phyloP scores from a whole-genome alignment of 2,113 vertebrate species.

The Podiceps cristatus region DNA sequence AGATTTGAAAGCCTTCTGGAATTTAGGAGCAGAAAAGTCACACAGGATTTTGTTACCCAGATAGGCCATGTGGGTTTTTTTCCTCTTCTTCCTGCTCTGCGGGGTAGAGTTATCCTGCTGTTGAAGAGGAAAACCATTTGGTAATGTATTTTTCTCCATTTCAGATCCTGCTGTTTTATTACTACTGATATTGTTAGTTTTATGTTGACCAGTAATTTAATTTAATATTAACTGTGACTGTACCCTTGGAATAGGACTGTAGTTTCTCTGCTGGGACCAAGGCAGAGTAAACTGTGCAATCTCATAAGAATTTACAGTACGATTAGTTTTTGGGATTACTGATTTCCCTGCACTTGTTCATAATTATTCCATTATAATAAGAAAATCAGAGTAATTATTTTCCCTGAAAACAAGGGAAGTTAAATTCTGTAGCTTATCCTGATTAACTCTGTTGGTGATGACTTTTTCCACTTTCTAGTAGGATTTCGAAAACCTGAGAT shows the following conservation, averaged over 20 bases:
- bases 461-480: background rate
- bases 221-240: background rate
- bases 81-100: background rate
- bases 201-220: background rate
- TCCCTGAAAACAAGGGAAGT: background rate
- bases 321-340: background rate
- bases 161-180: background rate
- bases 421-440: background rate
- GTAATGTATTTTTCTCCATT: background rate
- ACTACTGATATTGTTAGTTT: background rate
- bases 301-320: background rate
- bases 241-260: background rate
- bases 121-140: background rate
- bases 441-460: background rate
- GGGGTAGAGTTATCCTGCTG: background rate
- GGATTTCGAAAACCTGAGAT: background rate
- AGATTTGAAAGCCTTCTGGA: background rate
- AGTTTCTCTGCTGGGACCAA: background rate
- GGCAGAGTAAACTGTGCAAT: background rate
- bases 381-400: background rate
- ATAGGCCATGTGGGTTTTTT: accelerated
- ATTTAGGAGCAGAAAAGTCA: background rate
- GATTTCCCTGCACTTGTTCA: background rate
- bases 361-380: background rate
- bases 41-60: background rate